These are phyloP conservation scores for Hydrozoanthus gracilis DNA, from an alignment of 92 coral and sea anemone genomes.

Conservation along the genomic window DNA sequence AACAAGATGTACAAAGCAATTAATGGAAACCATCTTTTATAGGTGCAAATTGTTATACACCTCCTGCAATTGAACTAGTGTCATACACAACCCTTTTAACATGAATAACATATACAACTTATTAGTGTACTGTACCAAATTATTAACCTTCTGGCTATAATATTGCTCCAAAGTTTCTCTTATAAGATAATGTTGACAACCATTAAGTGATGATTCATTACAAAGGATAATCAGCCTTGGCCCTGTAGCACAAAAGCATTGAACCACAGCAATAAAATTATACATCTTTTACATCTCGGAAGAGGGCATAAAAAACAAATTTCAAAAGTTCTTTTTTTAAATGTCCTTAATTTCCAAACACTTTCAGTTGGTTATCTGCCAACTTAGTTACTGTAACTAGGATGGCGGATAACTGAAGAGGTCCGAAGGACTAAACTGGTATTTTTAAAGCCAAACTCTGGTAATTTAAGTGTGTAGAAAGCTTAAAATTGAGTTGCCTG, in stretches of 20 bases:
- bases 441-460: too few species aligned
- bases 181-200: constrained; percentile 18
- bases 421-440: too few species aligned
- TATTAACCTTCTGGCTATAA: constrained; percentile 16
- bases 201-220: constrained; percentile 5
- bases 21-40: not conserved
- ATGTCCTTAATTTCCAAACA: not conserved
- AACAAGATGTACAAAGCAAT: not conserved
- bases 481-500: too few species aligned
- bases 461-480: too few species aligned
- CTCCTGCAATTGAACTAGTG: constrained; percentile 10
- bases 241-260: constrained; percentile 21
- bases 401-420: too few species aligned
- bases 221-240: constrained; percentile 21
- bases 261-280: constrained; percentile 12
- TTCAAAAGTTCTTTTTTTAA: not conserved
- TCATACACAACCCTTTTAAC: constrained; percentile 19
- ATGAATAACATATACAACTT: not conserved
- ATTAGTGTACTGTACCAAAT: not conserved
- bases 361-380: too few species aligned
- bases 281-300: constrained; percentile 13
- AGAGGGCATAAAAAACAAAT: constrained; percentile 10
- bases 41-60: not conserved
- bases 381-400: too few species aligned
- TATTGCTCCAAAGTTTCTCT: constrained; percentile 20